Evolutionary conservation across 2,888 invertebrate genomes (phyloP).

Genomic region (Atherix ibis): DNA sequence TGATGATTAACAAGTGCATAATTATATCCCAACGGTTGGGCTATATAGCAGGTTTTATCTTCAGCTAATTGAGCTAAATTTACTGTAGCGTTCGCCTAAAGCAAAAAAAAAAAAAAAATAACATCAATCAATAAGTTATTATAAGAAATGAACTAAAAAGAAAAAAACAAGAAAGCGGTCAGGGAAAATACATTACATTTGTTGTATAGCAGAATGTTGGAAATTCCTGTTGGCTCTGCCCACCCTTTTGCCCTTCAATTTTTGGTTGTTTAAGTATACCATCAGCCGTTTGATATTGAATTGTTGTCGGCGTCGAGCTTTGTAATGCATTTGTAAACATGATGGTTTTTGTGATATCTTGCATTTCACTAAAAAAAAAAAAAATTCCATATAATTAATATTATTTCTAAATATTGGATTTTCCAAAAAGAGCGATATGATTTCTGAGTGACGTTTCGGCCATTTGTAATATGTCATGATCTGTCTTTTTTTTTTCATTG

Average conservation of each 20-base stretch:
- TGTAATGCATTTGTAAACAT: conserved; percentile 47
- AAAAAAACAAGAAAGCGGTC: too few relatives aligned
- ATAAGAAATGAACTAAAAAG: too few relatives aligned
- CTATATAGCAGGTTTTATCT: conserved; percentile 56
- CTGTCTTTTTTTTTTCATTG: too few relatives aligned
- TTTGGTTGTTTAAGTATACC: conserved; percentile 44
- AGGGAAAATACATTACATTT: conserved; percentile 8
- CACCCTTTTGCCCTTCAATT: conserved; percentile 39
- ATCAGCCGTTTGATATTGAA: conserved; percentile 53
- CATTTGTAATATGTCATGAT: too few relatives aligned
- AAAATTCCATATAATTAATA: too few relatives aligned
- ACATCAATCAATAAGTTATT: neutral
- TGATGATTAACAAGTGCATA: conserved; percentile 75
- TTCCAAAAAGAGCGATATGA: too few relatives aligned
- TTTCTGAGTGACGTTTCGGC: too few relatives aligned
- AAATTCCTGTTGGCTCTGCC: conserved; percentile 39
- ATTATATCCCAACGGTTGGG: conserved; percentile 55
- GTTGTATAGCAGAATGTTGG: conserved; percentile 55
- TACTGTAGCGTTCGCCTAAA: conserved; percentile 38
- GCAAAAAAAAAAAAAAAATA: conserved; percentile 17
- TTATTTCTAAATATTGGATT: too few relatives aligned
- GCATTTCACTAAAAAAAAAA: conserved; percentile 17
- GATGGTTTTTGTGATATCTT: conserved; percentile 30
- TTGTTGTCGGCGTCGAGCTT: conserved; percentile 42
- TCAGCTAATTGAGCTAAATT: conserved; percentile 52